Conservation (phyloP, 2,797 vertebrate genomes). For the Tinamus major region DNA sequence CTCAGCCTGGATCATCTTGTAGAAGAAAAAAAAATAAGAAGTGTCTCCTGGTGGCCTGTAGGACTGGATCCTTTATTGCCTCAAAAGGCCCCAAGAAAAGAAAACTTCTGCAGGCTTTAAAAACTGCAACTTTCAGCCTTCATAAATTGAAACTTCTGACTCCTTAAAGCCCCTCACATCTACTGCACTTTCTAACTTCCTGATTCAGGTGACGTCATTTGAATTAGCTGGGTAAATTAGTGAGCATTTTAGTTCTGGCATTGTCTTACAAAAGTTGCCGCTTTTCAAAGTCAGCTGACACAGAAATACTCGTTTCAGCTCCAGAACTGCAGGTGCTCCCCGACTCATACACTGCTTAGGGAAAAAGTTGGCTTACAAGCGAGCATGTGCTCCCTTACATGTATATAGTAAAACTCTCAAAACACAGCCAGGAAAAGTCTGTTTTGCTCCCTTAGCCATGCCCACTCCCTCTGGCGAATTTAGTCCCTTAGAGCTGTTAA, state of each 20-base stretch:
- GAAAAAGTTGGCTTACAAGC: not conserved
- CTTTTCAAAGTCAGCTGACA: not conserved
- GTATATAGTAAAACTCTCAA: not conserved
- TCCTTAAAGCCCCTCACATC: not conserved
- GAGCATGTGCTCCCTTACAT: rapidly evolving
- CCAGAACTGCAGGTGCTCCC: rapidly evolving
- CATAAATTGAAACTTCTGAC: not conserved
- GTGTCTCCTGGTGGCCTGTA: too few relatives aligned
- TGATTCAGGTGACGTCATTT: not conserved
- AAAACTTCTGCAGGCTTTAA: not conserved
- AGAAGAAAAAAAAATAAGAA: not conserved
- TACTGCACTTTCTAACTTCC: not conserved
- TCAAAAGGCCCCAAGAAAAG: not conserved
- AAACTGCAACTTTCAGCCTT: not conserved
- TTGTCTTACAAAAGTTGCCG: not conserved
- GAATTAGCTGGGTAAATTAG: not conserved
- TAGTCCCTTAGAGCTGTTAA: not conserved
- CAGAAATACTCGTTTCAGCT: not conserved
- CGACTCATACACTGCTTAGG: not conserved
- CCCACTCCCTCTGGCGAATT: not conserved
- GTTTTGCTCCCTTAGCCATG: not conserved
- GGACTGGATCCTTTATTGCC: too few relatives aligned
- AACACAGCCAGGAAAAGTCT: not conserved
- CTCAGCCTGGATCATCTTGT: not conserved
- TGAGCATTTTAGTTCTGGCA: not conserved